Conservation (phyloP, 2,113 vertebrate genomes). For the mouse (Mus musculus) region DNA sequence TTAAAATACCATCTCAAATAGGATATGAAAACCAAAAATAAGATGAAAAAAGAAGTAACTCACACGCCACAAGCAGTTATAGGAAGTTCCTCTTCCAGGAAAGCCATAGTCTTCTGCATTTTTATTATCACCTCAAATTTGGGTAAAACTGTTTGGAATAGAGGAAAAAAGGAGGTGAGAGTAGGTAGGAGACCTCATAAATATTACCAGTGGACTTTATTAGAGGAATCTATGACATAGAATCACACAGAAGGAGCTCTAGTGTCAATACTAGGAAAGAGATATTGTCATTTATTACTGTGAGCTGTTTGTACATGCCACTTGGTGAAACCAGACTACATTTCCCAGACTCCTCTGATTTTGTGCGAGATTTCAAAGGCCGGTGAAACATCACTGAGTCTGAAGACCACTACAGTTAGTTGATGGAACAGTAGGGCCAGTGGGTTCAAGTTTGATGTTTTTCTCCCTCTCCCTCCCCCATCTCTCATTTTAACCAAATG, state of each 20-base stretch:
- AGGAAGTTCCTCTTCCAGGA: constrained; percentile 75
- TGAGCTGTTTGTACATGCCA: neutral
- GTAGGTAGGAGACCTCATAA: neutral
- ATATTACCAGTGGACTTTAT: neutral
- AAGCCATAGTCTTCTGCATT: constrained; percentile 77
- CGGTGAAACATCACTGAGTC: neutral
- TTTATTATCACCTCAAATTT: constrained; percentile 85
- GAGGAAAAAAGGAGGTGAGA: constrained; percentile 30
- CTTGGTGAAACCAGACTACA: neutral
- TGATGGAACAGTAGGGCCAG: neutral
- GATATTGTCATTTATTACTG: fast-evolving
- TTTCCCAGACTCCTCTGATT: neutral
- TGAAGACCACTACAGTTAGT: neutral
- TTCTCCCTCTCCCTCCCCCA: too few species aligned
- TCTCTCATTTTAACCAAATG: neutral
- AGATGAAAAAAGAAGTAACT: constrained; percentile 25
- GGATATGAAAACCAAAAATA: neutral
- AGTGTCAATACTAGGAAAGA: neutral
- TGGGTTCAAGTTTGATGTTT: neutral
- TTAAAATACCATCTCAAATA: neutral
- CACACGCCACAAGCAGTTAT: constrained; percentile 55
- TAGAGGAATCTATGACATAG: neutral
- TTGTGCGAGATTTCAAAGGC: neutral
- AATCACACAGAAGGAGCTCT: neutral
- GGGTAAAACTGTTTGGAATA: constrained; percentile 82